phyloP scores from a whole-genome alignment of 2,888 invertebrate species.

The Eupithecia pulchellata region DNA sequence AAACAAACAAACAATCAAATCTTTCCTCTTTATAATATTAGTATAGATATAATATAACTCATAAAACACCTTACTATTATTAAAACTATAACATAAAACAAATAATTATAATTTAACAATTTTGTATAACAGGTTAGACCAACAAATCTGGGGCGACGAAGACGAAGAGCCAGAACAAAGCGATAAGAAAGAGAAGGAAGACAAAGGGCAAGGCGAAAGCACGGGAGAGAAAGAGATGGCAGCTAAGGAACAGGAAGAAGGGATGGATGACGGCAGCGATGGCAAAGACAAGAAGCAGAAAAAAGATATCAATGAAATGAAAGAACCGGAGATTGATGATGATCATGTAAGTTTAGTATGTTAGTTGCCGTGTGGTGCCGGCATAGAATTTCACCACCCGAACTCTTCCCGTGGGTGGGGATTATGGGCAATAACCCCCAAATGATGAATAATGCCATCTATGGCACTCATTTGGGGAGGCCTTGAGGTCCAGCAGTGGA shows the following conservation, averaged over 20 bases:
- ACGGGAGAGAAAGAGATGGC: slow-evolving; percentile 89
- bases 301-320: slow-evolving; percentile 92
- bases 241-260: slow-evolving; percentile 88
- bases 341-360: slow-evolving; percentile 85
- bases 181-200: slow-evolving; percentile 86
- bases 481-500: too few relatives aligned
- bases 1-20: too few relatives aligned
- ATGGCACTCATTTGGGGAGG: too few relatives aligned
- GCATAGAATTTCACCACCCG: too few relatives aligned
- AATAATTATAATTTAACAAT: not conserved
- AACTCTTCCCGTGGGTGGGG: too few relatives aligned
- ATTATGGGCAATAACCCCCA: too few relatives aligned
- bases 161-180: slow-evolving; percentile 88
- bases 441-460: too few relatives aligned
- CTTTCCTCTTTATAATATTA: too few relatives aligned
- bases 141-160: slow-evolving; percentile 94
- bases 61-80: too few relatives aligned
- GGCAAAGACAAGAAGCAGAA: slow-evolving; percentile 84
- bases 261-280: slow-evolving; percentile 83
- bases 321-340: slow-evolving; percentile 92
- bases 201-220: slow-evolving; percentile 86
- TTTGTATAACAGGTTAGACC: slow-evolving; percentile 82
- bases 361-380: too few relatives aligned
- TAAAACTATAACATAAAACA: too few relatives aligned
- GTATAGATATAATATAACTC: too few relatives aligned